phyloP scores from a whole-genome alignment of 2,888 invertebrate genomes.

The Leptinotarsa peninsularis region DNA sequence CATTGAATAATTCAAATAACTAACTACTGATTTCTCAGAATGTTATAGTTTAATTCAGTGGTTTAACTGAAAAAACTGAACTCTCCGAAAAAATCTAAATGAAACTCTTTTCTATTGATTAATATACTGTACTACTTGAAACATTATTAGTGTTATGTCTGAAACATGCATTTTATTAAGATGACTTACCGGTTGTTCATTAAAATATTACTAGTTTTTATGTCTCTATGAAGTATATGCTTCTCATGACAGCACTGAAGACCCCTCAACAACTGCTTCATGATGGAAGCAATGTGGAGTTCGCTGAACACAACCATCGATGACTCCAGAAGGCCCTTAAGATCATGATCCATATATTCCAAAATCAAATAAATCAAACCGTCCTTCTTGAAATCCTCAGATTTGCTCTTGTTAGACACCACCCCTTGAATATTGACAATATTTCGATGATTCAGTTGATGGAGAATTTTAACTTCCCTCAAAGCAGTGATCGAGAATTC shows the following conservation, averaged over 20 bases:
- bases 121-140: not conserved
- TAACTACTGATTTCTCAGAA: too few species aligned
- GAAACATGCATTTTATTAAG: too few species aligned
- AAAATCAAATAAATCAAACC: slow-evolving; percentile 90
- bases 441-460: slow-evolving; percentile 97
- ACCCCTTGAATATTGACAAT: slow-evolving; percentile 97
- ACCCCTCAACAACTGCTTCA: slow-evolving; percentile 95
- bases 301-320: slow-evolving; percentile 97
- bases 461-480: slow-evolving; percentile 97
- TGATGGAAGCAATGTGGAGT: slow-evolving; percentile 95
- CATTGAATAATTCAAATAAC: too few species aligned
- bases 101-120: too few species aligned
- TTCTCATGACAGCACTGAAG: slow-evolving; percentile 97
- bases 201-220: slow-evolving; percentile 98
- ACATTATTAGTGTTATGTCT: not conserved
- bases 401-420: slow-evolving; percentile 79
- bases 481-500: slow-evolving; percentile 96
- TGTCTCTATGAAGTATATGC: slow-evolving; percentile 98
- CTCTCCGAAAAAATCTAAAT: too few species aligned
- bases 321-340: slow-evolving; percentile 97
- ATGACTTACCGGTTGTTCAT: slow-evolving; percentile 93
- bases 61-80: too few species aligned
- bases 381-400: slow-evolving; percentile 86
- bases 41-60: too few species aligned
- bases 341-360: slow-evolving; percentile 99